phyloP scores from a whole-genome alignment of 37 sponge, comb jelly and placozoan genomes.

The Diacarnus erythraeanus region DNA sequence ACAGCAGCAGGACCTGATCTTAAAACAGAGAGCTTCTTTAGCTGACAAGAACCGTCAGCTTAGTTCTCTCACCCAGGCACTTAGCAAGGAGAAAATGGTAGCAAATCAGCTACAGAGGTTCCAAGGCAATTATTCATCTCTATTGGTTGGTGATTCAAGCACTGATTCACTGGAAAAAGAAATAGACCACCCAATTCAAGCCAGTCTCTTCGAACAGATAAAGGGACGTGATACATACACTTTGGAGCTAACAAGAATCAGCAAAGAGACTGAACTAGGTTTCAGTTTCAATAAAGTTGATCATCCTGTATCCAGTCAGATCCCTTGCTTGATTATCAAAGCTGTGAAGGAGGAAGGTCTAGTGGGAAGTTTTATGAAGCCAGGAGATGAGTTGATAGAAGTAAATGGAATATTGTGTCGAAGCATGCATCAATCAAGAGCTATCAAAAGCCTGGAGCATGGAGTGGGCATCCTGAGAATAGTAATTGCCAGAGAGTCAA shows the following conservation, averaged over 20 bases:
- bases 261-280: slow-evolving; percentile 33
- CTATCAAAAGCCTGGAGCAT: slow-evolving; percentile 26
- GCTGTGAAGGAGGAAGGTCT: slow-evolving; percentile 50
- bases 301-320: slow-evolving; percentile 29
- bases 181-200: not conserved
- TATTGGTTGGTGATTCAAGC: too few species aligned
- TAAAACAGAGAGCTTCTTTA: slow-evolving; percentile 21
- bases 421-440: slow-evolving; percentile 33
- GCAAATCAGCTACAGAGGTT: slow-evolving; percentile 5
- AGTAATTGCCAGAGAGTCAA: slow-evolving; percentile 45
- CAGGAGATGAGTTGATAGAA: slow-evolving; percentile 69
- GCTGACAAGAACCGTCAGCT: slow-evolving; percentile 46
- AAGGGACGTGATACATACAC: slow-evolving; percentile 22
- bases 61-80: slow-evolving; percentile 31
- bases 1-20: slow-evolving; percentile 43
- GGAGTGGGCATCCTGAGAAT: slow-evolving; percentile 34
- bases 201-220: slow-evolving; percentile 38
- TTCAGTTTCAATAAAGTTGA: slow-evolving; percentile 42
- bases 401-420: slow-evolving; percentile 60
- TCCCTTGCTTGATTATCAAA: slow-evolving; percentile 42
- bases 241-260: slow-evolving; percentile 18
- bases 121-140: not conserved
- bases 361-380: slow-evolving; percentile 21
- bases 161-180: not conserved
- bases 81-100: slow-evolving; percentile 19